Evolutionary conservation across 1,140 invertebrate species (phyloP).

Genomic region (Bombus terrestris): DNA sequence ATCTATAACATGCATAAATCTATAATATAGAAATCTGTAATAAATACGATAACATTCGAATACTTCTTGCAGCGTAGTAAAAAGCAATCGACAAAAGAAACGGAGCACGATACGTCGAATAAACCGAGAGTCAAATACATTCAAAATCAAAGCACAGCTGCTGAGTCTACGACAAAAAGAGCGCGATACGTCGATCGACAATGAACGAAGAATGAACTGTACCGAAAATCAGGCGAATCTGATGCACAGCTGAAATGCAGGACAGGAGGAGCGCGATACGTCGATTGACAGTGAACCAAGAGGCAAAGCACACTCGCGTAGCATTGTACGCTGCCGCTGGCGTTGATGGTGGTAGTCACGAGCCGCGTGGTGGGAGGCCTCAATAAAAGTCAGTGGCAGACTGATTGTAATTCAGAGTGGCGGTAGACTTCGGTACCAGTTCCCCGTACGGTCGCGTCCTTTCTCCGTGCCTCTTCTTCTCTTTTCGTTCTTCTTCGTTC

Average conservation of each 20-base stretch:
- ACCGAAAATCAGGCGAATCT: too few relatives aligned
- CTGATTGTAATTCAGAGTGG: constrained; percentile 80
- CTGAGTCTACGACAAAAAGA: too few relatives aligned
- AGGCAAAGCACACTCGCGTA: background rate
- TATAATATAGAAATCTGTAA: too few relatives aligned
- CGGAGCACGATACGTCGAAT: too few relatives aligned
- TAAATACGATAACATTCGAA: too few relatives aligned
- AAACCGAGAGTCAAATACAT: too few relatives aligned
- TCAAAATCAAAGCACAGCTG: too few relatives aligned
- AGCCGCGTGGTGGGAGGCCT: constrained; percentile 74
- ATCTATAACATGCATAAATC: too few relatives aligned
- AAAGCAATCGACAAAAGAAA: background rate
- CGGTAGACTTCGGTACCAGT: constrained; percentile 74
- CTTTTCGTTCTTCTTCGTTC: background rate
- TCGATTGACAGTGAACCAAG: background rate
- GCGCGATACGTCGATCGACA: too few relatives aligned
- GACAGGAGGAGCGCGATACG: background rate
- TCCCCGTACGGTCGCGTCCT: constrained; percentile 57
- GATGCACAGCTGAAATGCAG: too few relatives aligned
- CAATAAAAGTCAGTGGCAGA: constrained; percentile 79
- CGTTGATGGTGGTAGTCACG: constrained; percentile 41
- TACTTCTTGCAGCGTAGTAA: too few relatives aligned
- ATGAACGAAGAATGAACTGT: too few relatives aligned
- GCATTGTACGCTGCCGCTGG: constrained; percentile 7
- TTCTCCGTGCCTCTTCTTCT: constrained; percentile 29